Conservation (phyloP, 2,797 vertebrate genomes). For the Betta splendens region DNA sequence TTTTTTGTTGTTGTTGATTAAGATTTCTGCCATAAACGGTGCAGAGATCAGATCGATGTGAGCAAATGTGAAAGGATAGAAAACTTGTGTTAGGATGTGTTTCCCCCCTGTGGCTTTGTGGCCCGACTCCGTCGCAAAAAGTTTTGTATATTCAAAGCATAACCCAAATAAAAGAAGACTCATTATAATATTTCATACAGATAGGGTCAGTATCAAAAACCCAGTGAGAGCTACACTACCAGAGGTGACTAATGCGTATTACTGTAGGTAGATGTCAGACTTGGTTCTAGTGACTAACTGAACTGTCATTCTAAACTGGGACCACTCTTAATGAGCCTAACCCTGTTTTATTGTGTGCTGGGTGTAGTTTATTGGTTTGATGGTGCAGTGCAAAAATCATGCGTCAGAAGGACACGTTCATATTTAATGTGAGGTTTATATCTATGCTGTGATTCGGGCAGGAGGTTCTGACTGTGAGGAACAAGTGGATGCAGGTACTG, state of each 20-base stretch:
- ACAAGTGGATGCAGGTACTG: constrained; percentile 9
- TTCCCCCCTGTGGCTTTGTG: background rate
- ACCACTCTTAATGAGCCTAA: too few species aligned
- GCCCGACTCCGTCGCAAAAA: background rate
- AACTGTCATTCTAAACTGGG: too few species aligned
- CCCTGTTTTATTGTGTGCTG: too few species aligned
- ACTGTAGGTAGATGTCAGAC: too few species aligned
- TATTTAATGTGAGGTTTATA: constrained; percentile 3
- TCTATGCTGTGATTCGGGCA: background rate
- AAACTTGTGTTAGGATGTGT: background rate
- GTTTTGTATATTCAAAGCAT: background rate
- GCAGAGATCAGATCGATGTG: constrained; percentile 11
- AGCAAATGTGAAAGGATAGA: constrained; percentile 10
- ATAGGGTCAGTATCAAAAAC: background rate
- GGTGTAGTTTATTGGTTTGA: background rate
- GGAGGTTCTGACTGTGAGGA: background rate
- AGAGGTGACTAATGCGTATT: background rate
- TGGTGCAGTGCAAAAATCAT: background rate
- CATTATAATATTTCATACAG: background rate
- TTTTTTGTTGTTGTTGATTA: background rate
- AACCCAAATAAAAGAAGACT: background rate
- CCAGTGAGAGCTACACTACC: background rate
- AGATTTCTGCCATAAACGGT: constrained; percentile 24
- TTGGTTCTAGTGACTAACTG: too few species aligned
- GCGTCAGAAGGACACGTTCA: background rate